phyloP scores from a whole-genome alignment of 2,113 vertebrate species.

The Istiophorus platypterus region DNA sequence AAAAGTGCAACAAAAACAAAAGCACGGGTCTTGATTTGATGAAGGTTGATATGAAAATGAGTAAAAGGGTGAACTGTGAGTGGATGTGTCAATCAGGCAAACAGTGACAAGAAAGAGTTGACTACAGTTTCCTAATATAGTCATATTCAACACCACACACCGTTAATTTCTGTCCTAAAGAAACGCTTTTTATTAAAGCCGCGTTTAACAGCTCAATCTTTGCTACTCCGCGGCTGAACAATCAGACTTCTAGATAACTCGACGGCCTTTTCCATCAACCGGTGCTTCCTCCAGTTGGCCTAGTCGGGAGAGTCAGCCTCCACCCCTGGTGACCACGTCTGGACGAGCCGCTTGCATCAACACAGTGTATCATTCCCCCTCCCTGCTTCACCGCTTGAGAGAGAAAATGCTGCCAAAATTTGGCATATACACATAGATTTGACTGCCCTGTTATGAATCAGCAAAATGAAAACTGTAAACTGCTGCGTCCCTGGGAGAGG shows the following conservation, averaged over 20 bases:
- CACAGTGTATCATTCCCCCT: slow-evolving; percentile 39
- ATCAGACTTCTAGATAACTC: neutral
- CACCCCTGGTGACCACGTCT: slow-evolving; percentile 5
- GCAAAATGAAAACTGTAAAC: slow-evolving; percentile 41
- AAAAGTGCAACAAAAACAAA: neutral
- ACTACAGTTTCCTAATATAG: neutral
- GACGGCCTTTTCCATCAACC: slow-evolving; percentile 1
- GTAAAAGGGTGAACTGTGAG: neutral
- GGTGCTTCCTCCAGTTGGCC: slow-evolving; percentile 25
- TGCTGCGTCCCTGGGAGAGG: neutral
- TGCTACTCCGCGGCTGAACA: neutral
- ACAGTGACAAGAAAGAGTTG: neutral
- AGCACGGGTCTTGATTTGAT: neutral
- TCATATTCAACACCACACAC: neutral
- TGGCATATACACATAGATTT: slow-evolving; percentile 25
- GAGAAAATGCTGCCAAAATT: slow-evolving; percentile 27
- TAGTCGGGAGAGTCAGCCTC: neutral
- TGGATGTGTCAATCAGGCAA: neutral
- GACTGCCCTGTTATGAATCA: slow-evolving; percentile 60
- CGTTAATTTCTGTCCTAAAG: neutral
- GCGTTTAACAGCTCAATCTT: neutral
- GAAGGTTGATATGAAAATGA: neutral
- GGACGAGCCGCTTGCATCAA: slow-evolving; percentile 42
- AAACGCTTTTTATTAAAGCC: neutral
- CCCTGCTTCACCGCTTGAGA: slow-evolving; percentile 3